phyloP scores from a whole-genome alignment of 2,113 vertebrate species.

The Alectura lathami region DNA sequence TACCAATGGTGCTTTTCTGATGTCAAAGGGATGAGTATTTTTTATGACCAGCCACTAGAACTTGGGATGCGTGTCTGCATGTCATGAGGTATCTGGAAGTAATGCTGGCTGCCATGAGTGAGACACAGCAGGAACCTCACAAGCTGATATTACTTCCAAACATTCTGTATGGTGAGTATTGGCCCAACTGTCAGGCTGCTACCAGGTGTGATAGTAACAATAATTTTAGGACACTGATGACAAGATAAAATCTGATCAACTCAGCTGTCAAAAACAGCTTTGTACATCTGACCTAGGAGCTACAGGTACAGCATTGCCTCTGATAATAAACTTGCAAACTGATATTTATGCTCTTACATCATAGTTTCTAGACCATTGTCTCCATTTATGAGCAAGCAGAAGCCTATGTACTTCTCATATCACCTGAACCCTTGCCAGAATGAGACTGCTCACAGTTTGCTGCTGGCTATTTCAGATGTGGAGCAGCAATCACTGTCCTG shows the following conservation, averaged over 20 bases:
- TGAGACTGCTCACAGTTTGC: not conserved
- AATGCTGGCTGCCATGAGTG: fast-evolving
- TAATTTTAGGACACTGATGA: not conserved
- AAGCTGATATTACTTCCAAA: not conserved
- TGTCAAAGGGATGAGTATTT: fast-evolving
- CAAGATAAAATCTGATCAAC: not conserved
- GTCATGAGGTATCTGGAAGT: not conserved
- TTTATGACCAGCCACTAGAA: not conserved
- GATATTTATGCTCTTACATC: not conserved
- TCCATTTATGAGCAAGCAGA: not conserved
- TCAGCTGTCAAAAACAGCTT: not conserved
- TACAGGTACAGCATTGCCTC: not conserved
- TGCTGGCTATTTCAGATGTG: not conserved
- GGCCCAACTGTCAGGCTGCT: not conserved
- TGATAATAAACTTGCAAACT: not conserved
- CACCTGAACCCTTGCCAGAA: not conserved
- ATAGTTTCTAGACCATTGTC: not conserved
- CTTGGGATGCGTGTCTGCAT: not conserved
- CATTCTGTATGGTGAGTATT: not conserved
- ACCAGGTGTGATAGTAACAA: not conserved
- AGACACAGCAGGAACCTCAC: not conserved
- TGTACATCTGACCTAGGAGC: not conserved
- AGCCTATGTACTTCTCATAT: not conserved
- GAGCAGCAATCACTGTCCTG: not conserved
- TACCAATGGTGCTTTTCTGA: not conserved